These are phyloP conservation scores for Lathronympha strigana DNA, from an alignment of 2,888 invertebrate genomes.

Conservation along the genomic window DNA sequence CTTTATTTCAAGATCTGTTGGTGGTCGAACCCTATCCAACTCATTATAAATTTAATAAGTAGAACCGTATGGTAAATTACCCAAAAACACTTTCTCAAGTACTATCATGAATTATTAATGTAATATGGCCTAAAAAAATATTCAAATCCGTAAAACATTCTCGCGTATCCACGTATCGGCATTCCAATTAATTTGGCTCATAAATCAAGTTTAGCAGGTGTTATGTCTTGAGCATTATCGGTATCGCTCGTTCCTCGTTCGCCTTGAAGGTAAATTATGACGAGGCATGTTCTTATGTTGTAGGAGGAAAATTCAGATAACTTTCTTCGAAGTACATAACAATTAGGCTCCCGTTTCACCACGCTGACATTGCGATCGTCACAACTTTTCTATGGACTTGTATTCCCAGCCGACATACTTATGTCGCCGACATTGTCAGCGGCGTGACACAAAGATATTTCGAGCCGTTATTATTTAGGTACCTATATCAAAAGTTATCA, in stretches of 20 bases:
- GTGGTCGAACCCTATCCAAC: not conserved
- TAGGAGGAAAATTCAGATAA: not conserved
- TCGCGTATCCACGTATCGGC: constrained; percentile 13
- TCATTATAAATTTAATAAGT: not conserved
- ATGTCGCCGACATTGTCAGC: too few species aligned
- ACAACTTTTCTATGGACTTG: too few species aligned
- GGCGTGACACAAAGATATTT: too few species aligned
- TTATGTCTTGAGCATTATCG: constrained; percentile 19
- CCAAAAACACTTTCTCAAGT: constrained; percentile 19
- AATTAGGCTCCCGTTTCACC: too few species aligned
- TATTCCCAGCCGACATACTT: too few species aligned
- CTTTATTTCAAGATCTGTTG: too few species aligned
- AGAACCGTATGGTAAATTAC: not conserved
- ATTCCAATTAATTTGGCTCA: constrained; percentile 31
- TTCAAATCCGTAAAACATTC: constrained; percentile 16
- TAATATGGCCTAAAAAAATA: constrained; percentile 16
- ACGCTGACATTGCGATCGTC: too few species aligned
- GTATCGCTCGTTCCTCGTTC: constrained; percentile 15
- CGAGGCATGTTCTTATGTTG: constrained; percentile 1
- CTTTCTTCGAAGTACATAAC: not conserved
- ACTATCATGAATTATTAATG: constrained; percentile 28
- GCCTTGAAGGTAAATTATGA: constrained; percentile 15
- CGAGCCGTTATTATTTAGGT: too few species aligned
- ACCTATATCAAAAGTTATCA: too few species aligned
- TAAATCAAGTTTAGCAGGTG: constrained; percentile 33